Evolutionary conservation across 2,113 vertebrate species (phyloP).

Genomic region (Lophotis ruficrista): DNA sequence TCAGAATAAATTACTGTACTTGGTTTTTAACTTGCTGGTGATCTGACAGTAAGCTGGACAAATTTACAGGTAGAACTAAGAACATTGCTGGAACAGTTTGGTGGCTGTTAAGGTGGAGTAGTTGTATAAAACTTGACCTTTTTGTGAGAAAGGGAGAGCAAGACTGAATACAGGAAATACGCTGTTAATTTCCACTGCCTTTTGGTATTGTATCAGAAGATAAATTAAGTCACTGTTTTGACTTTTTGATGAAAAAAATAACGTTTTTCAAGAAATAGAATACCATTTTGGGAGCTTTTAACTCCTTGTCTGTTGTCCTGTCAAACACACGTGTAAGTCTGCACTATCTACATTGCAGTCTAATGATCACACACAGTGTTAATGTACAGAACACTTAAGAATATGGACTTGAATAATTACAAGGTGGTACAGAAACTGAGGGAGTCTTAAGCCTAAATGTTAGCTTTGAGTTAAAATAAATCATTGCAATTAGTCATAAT

Average conservation of each 20-base stretch:
- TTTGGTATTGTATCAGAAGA: background rate
- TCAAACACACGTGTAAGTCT: background rate
- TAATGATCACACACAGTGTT: background rate
- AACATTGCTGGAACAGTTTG: background rate
- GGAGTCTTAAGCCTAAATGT: background rate
- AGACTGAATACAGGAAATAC: background rate
- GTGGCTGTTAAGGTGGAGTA: background rate
- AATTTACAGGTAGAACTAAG: background rate
- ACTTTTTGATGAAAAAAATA: background rate
- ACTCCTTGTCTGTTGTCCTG: background rate
- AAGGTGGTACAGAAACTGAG: background rate
- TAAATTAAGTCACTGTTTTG: background rate
- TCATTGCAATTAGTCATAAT: background rate
- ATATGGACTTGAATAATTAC: background rate
- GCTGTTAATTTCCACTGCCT: background rate
- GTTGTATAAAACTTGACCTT: background rate
- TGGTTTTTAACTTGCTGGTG: background rate
- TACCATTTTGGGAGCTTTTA: background rate
- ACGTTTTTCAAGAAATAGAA: background rate
- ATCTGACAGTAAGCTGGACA: background rate
- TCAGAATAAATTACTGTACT: background rate
- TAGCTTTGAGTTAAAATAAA: background rate
- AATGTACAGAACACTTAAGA: background rate
- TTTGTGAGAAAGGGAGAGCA: background rate
- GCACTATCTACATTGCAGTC: background rate